Percentiles rank a stretch among this genome's conserved stretches.
Conservation (phyloP, 35 echinoderm and acorn worm genomes). For the Patiria miniata region DNA sequence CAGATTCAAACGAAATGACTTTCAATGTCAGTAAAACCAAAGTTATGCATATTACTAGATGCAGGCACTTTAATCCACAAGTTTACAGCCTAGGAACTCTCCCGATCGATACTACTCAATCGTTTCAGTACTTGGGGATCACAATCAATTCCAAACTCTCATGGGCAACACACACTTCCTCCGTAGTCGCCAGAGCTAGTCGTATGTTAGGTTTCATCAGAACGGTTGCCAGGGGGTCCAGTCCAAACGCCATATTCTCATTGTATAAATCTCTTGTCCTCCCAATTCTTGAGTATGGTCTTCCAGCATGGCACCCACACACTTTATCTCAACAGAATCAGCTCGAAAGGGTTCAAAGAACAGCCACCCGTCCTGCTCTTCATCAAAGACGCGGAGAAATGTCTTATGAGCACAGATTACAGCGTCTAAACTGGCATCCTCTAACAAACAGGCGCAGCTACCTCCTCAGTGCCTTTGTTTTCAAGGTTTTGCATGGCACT, state of each 20-base stretch:
- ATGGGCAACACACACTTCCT: constrained; percentile 32
- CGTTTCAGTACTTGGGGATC: too few species aligned
- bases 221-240: constrained; percentile 31
- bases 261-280: constrained; percentile 43
- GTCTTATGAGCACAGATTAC: background rate
- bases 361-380: constrained; percentile 41
- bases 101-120: background rate
- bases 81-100: constrained; percentile 24
- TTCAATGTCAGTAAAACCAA: too few species aligned
- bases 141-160: constrained; percentile 28
- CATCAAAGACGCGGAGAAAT: too few species aligned
- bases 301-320: constrained; percentile 44
- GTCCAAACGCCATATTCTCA: constrained; percentile 38
- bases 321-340: constrained; percentile 20
- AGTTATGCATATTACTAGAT: constrained; percentile 51
- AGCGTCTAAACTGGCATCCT: too few species aligned
- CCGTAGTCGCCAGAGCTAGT: constrained; percentile 45
- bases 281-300: constrained; percentile 49
- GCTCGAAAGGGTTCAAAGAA: constrained; percentile 41
- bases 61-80: constrained; percentile 15
- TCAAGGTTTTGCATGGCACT: too few species aligned
- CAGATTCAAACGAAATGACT: too few species aligned
- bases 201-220: constrained; percentile 44
- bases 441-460: too few species aligned
- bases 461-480: too few species aligned